These are phyloP conservation scores for Desmodus rotundus DNA, from an alignment of 2,113 vertebrate species.

Conservation along the genomic window DNA sequence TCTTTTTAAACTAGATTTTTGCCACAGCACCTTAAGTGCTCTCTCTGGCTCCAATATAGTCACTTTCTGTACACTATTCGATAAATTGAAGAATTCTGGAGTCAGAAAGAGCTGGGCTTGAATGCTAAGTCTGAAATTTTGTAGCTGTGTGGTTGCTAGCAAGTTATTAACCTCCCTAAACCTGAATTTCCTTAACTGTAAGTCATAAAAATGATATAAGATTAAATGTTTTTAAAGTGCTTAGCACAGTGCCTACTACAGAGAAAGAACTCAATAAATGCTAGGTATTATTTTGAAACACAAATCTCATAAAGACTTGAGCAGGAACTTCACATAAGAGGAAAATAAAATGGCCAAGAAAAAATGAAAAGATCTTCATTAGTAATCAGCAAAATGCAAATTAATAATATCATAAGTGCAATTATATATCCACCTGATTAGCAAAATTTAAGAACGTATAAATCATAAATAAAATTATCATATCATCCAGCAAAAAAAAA, in stretches of 20 bases:
- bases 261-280: conserved; percentile 17
- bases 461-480: no score
- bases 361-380: conserved; percentile 41
- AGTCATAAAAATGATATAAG: background rate
- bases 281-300: conserved; percentile 31
- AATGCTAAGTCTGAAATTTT: background rate
- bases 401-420: conserved; percentile 14
- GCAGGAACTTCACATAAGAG: conserved; percentile 31
- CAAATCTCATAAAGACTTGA: conserved; percentile 26
- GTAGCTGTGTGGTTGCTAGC: background rate
- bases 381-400: conserved; percentile 56
- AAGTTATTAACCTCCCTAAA: conserved; percentile 9
- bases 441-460: conserved; percentile 24
- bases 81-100: background rate
- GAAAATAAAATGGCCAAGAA: conserved; percentile 12
- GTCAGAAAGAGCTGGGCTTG: background rate
- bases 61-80: background rate
- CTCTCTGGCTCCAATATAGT: background rate
- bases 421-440: conserved; percentile 35
- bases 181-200: background rate
- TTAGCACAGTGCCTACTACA: background rate
- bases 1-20: background rate
- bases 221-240: background rate
- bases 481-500: no score
- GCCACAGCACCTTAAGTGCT: background rate